Evolutionary conservation across 1,140 invertebrate genomes (phyloP).

Genomic region (Octopus sinensis): DNA sequence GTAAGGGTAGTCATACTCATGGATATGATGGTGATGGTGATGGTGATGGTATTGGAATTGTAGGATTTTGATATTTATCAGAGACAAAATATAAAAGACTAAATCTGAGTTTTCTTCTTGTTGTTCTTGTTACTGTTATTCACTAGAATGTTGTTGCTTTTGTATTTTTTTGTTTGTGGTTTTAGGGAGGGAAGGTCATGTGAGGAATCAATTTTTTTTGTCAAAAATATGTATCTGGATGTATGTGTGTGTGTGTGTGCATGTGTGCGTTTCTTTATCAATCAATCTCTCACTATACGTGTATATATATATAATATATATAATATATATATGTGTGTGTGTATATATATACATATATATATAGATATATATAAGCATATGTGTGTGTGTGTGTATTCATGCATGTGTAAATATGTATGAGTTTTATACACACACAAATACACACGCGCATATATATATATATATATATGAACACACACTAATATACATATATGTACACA

Average conservation of each 20-base stretch:
- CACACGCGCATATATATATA: background rate
- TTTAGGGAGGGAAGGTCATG: no score
- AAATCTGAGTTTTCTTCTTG: no score
- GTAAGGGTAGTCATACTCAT: no score
- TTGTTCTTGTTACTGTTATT: no score
- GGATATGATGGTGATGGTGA: no score
- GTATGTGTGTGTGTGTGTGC: background rate
- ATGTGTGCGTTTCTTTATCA: background rate
- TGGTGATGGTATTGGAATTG: no score
- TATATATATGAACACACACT: background rate
- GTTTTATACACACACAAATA: background rate
- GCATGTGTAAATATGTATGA: background rate
- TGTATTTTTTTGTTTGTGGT: no score
- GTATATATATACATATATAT: background rate
- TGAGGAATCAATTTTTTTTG: no score
- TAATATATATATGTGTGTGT: background rate
- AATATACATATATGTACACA: background rate
- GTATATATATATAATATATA: background rate
- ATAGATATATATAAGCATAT: background rate
- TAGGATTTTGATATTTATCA: no score
- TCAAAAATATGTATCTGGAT: background rate
- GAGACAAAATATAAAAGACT: no score
- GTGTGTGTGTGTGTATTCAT: background rate
- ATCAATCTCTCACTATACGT: background rate
- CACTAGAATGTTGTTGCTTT: no score